phyloP scores from a whole-genome alignment of 1,140 invertebrate species.

The Phocides pigmalion region DNA sequence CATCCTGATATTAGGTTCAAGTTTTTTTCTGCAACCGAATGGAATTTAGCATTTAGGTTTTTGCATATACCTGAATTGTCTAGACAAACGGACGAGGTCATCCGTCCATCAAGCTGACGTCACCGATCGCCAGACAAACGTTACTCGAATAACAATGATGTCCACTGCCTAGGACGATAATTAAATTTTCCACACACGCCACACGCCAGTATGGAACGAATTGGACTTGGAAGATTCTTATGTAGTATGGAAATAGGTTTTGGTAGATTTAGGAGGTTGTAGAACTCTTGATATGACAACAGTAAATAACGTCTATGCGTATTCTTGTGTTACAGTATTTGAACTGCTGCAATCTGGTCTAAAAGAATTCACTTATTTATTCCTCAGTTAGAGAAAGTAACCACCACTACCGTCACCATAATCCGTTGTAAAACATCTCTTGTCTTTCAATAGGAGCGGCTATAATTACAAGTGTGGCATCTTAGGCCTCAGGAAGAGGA shows the following conservation, averaged over 20 bases:
- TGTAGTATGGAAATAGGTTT: slow-evolving; percentile 17
- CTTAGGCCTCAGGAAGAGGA: no score
- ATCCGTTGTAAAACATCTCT: no score
- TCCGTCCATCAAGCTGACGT: slow-evolving; percentile 69
- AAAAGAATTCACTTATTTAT: no score
- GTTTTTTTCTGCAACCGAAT: slow-evolving; percentile 9
- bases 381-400: no score
- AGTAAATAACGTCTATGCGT: no score
- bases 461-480: no score
- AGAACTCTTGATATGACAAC: no score
- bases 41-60: slow-evolving; percentile 27
- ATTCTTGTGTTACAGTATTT: no score
- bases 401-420: no score
- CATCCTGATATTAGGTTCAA: neutral
- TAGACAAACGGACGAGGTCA: slow-evolving; percentile 63
- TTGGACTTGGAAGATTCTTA: slow-evolving; percentile 49
- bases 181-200: slow-evolving; percentile 77
- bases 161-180: slow-evolving; percentile 64
- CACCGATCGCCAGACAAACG: slow-evolving; percentile 67
- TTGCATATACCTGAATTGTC: slow-evolving; percentile 22
- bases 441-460: no score
- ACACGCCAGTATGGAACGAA: slow-evolving; percentile 60
- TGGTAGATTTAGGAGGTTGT: neutral
- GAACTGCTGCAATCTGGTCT: no score
- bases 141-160: slow-evolving; percentile 74